Evolutionary conservation across 1,140 invertebrate genomes (phyloP), one percentile per base, ranked within the genome.

Genomic region (Drosophila serrata): DNA sequence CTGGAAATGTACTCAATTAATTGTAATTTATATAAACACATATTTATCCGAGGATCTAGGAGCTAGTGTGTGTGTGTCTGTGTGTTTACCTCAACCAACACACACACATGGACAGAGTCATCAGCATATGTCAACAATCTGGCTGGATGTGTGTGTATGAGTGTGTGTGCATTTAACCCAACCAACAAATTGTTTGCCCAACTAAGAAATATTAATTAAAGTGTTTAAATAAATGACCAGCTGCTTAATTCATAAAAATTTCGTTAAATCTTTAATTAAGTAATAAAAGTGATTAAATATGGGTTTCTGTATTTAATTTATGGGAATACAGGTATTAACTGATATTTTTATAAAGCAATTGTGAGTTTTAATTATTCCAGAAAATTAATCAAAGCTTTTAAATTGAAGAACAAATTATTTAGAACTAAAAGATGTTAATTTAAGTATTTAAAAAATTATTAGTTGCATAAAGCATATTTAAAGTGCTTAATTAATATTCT

Each of bases 21-120:
- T 86, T 82, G 78, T 88, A 88, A 73, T 82, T 82, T 79, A 87
- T 87, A 73, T 82, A 67, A 45, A 43, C 58, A 24, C 59, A 74
- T 27, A 53, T 61, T 39, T 57, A 58, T 68, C 37, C 35, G 17
- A 33, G 27, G 27, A 29, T 63, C 61, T 60, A 31, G 19, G 29
- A 31, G 46, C 1, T n/a, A 3, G 6, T 40, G 13, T 8, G 15
- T n/a, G 37, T 43, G 42, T 43, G 19, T 12, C 40, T n/a, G n/a
- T n/a, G 33, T 67, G 46, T 43, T 46, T 46, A 15, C 61, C 35
- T 48, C 48, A 53, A 39, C 46, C 27, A 19, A 58, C 8, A 40
- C 31, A 55, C 57, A 45, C 40, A 72, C 55, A 59, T n/a, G 40
- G 15, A 33, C 31, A 51, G 29, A 76, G 59, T 48, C 42, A 74